Evolutionary conservation across 2,888 invertebrate species (phyloP).

Genomic region (Himalopsyche japonica): DNA sequence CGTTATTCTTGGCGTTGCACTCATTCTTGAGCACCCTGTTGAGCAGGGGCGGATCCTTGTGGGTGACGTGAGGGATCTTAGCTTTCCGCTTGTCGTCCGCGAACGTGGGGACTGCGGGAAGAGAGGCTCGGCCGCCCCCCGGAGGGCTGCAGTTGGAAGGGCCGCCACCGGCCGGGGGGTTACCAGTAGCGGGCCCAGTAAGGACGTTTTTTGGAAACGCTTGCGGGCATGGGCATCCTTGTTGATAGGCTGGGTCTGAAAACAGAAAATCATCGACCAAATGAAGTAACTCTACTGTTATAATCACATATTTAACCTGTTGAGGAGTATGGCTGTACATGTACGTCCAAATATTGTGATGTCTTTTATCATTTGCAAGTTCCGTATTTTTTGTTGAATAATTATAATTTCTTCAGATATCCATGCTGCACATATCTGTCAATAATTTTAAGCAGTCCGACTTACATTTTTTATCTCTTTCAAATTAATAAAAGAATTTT

Average conservation of each 20-base stretch:
- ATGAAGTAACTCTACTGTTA: slow-evolving; percentile 20
- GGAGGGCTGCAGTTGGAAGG: slow-evolving; percentile 52
- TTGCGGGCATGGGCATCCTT: slow-evolving; percentile 83
- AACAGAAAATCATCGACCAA: background rate
- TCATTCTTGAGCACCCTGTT: slow-evolving; percentile 28
- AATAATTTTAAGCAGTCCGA: no score
- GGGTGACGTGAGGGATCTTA: slow-evolving; percentile 47
- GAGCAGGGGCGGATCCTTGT: slow-evolving; percentile 28
- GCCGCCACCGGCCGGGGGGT: slow-evolving; percentile 76
- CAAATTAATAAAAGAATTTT: no score
- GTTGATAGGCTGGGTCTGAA: slow-evolving; percentile 62
- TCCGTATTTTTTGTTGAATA: no score
- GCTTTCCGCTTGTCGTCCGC: slow-evolving; percentile 48
- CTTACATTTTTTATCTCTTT: no score
- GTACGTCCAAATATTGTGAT: no score
- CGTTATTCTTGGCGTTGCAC: slow-evolving; percentile 21
- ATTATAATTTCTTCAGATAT: no score
- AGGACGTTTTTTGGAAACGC: slow-evolving; percentile 98
- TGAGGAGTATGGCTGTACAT: no score
- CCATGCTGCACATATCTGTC: no score
- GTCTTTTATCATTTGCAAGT: no score
- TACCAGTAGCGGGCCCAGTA: slow-evolving; percentile 98
- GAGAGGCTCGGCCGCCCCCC: slow-evolving; percentile 55
- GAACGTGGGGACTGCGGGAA: slow-evolving; percentile 52
- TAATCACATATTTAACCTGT: no score